Base-by-base conservation (phyloP, 2,113 vertebrate species). In the Gasterosteus aculeatus region DNA sequence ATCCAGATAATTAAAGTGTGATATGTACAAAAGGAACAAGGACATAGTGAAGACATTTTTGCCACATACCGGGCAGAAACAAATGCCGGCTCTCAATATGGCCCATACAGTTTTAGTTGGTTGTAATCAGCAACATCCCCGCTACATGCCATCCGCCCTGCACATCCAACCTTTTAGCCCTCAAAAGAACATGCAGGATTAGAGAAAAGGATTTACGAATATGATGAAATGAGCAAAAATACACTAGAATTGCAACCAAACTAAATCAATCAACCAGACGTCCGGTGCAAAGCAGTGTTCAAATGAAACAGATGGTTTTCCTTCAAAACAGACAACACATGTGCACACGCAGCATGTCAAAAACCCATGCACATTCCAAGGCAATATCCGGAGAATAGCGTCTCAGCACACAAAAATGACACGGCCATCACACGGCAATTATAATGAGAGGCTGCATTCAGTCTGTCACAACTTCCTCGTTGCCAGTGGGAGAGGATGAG, bases 391-490 rank as follows among this genome's bases (percentile, higher is more conserved):
- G 68, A 78, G 12, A 49, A 66, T 72, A 18, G 58, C 75, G 63
- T 61, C 57, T 72, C 12, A 42, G 72, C 75, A 81, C 67, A 78
- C 42, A 84, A 62, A 84, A 75, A 86, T 64, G 63, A 47, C 76
- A 85, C 31, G 75, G 38, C 53, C 76, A 82, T 83, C 83, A 81
- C 83, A 83, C 77, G 53, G 76, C 77, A 84, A 79, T 87, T 80
- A 80, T 82, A 80, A 63, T 81, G 71, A 83, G 84, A 66, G 80
- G 78, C 78, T 85, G 77, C 80, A 81, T 86, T 87, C 78, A 87
- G 82, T 78, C 88, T 80, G 86, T 89, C 83, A 91, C 71, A 77
- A 91, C 91, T 90, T 93, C 91, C 93, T 90, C 90, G 90, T 93
- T 92, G 83, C 90, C 87, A 90, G 88, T 90, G 81, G 78, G 85